Evolutionary conservation across 2,888 invertebrate species (phyloP).

Genomic region (Tipula lateralis): DNA sequence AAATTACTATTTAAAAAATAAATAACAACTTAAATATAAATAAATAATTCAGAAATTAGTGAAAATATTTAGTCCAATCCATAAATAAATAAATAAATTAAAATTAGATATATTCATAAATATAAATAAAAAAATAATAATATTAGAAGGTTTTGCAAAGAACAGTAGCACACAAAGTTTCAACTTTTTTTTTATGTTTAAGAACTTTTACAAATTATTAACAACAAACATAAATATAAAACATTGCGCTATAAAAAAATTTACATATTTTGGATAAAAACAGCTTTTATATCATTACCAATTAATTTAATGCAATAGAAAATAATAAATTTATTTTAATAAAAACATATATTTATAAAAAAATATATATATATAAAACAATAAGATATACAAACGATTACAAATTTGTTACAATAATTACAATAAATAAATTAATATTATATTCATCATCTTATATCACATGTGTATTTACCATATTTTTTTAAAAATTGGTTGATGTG

Average conservation of each 20-base stretch:
- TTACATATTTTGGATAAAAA: background rate
- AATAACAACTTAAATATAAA: background rate
- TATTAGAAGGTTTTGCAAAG: background rate
- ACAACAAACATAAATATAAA: background rate
- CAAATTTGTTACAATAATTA: background rate
- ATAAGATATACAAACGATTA: background rate
- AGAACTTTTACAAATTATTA: background rate
- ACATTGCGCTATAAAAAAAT: background rate
- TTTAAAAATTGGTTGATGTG: background rate
- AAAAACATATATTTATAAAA: background rate
- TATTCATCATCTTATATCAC: background rate
- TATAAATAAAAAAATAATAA: background rate
- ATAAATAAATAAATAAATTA: background rate
- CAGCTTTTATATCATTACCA: background rate
- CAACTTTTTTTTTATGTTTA: background rate
- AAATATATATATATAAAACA: background rate
- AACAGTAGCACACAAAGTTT: background rate
- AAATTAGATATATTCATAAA: background rate
- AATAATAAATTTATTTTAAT: background rate
- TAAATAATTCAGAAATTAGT: background rate
- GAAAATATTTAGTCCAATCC: slow-evolving; percentile 13
- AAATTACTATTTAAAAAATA: background rate
- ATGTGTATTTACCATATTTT: background rate
- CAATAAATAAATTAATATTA: background rate
- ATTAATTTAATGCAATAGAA: background rate